Evolutionary conservation across 2,113 vertebrate genomes (phyloP).

Genomic region (Falcunculus frontatus): DNA sequence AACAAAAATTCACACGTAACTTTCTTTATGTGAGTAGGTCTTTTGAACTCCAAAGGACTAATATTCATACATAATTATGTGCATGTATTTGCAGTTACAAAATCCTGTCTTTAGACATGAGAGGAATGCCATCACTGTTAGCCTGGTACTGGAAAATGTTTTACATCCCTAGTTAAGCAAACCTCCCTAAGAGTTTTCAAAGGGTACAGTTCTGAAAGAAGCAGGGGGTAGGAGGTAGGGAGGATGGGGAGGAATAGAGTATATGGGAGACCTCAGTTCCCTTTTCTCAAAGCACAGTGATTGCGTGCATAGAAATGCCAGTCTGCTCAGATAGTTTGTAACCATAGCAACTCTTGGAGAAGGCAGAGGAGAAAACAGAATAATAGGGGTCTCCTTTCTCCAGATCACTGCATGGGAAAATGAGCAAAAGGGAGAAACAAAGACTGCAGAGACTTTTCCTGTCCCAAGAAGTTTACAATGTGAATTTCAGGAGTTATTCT

Average conservation of each 20-base stretch:
- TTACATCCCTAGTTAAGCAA: not conserved
- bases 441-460: not conserved
- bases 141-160: not conserved
- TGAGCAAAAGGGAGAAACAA: not conserved
- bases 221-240: fast-evolving
- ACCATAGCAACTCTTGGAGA: slow-evolving; percentile 11
- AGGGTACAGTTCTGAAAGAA: not conserved
- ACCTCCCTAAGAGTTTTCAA: not conserved
- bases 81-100: not conserved
- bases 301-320: not conserved
- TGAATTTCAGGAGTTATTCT: not conserved
- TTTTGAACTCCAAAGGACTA: not conserved
- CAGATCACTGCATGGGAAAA: not conserved
- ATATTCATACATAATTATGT: not conserved
- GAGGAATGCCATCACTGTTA: not conserved
- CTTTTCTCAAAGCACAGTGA: not conserved
- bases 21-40: not conserved
- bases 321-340: not conserved
- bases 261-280: not conserved
- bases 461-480: not conserved
- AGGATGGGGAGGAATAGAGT: not conserved
- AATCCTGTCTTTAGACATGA: not conserved
- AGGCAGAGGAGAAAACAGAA: not conserved
- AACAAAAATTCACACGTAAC: not conserved
- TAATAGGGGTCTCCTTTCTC: not conserved